These are phyloP conservation scores for Saccostrea glomerata DNA, from an alignment of 1,140 invertebrate species.

Conservation along the genomic window DNA sequence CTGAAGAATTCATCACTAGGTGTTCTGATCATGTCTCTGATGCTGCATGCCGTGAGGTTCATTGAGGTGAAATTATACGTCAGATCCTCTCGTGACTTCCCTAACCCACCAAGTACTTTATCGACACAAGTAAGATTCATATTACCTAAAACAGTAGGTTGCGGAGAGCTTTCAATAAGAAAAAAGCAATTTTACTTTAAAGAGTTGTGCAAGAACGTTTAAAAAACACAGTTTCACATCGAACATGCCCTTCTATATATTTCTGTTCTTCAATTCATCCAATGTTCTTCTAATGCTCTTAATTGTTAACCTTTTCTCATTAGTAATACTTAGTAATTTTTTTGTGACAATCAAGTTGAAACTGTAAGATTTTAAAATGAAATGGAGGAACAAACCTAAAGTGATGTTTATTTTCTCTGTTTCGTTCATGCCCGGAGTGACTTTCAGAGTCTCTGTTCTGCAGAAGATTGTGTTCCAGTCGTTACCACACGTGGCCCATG, in stretches of 20 bases:
- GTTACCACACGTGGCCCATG: constrained; percentile 67
- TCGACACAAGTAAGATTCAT: constrained; percentile 54
- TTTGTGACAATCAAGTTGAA: no score
- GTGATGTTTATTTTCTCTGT: constrained; percentile 52
- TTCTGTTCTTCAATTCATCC: no score
- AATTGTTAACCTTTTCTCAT: no score
- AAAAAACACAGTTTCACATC: no score
- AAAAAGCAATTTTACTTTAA: no score
- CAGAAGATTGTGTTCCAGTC: constrained; percentile 65
- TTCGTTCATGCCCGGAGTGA: constrained; percentile 51
- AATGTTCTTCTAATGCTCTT: no score
- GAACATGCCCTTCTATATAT: no score
- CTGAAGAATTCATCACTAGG: constrained; percentile 58
- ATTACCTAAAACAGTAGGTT: neutral
- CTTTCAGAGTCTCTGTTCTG: constrained; percentile 22
- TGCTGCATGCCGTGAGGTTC: constrained; percentile 49
- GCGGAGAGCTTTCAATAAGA: no score
- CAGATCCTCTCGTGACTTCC: constrained; percentile 28
- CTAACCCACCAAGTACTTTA: neutral
- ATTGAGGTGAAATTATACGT: constrained; percentile 50
- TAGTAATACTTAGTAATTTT: no score
- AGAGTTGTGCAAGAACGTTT: no score
- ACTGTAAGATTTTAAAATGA: no score
- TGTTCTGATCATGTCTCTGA: constrained; percentile 41
- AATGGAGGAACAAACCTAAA: constrained; percentile 31